These are phyloP conservation scores for Tokudaia tokunoshimensis DNA, from an alignment of 2,797 vertebrate species.

Conservation along the genomic window DNA sequence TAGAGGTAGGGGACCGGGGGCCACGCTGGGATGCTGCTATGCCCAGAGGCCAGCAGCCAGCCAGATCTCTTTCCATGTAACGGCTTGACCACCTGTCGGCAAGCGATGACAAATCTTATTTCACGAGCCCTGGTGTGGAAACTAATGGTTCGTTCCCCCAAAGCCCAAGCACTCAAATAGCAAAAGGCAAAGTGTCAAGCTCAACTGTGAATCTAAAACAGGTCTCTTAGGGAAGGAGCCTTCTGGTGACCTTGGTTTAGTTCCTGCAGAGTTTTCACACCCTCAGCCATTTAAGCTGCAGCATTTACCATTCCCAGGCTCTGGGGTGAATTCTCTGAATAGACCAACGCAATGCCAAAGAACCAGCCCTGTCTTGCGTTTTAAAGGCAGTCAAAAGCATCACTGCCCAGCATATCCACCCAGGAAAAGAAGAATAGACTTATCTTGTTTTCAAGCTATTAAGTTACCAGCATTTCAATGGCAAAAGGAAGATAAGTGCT, in stretches of 20 bases:
- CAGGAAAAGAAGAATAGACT: slow-evolving; percentile 61
- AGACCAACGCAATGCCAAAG: slow-evolving; percentile 84
- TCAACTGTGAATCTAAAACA: slow-evolving; percentile 28
- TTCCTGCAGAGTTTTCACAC: slow-evolving; percentile 67
- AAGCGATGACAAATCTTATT: slow-evolving; percentile 77
- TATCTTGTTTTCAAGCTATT: slow-evolving; percentile 80
- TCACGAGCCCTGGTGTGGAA: slow-evolving; percentile 80
- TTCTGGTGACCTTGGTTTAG: slow-evolving; percentile 75
- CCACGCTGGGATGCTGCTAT: slow-evolving; percentile 6
- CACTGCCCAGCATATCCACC: slow-evolving; percentile 35
- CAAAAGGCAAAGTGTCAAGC: slow-evolving; percentile 74
- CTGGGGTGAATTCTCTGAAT: slow-evolving; percentile 80
- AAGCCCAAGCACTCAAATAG: slow-evolving; percentile 70
- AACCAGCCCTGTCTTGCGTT: slow-evolving; percentile 80
- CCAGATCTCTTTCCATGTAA: slow-evolving; percentile 46
- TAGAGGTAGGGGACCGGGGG: slow-evolving; percentile 59
- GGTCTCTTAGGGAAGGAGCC: slow-evolving; percentile 69
- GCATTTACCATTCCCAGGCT: slow-evolving; percentile 18
- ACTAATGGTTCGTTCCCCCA: slow-evolving; percentile 64
- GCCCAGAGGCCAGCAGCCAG: slow-evolving; percentile 72
- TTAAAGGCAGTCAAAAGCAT: slow-evolving; percentile 65
- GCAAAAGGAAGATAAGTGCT: slow-evolving; percentile 77
- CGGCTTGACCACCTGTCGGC: slow-evolving; percentile 76
- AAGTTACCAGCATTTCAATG: slow-evolving; percentile 77
- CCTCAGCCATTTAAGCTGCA: slow-evolving; percentile 32